Evolutionary conservation across 2,797 vertebrate genomes (phyloP).

Genomic region (Margarornis squamiger): DNA sequence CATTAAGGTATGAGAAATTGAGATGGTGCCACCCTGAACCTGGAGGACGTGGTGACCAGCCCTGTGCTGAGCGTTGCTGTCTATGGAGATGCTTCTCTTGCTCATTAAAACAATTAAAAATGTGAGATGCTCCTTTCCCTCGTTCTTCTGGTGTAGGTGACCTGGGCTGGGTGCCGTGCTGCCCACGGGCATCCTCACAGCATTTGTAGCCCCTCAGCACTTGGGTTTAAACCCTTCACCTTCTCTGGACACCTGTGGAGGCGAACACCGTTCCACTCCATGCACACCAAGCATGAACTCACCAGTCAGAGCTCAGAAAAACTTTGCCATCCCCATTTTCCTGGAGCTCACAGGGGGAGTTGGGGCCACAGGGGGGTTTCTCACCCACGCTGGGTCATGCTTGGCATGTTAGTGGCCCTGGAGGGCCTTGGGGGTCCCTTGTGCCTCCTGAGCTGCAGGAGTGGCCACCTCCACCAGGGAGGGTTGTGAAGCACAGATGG

Average conservation of each 20-base stretch:
- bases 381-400: fast-evolving
- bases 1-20: not conserved
- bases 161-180: fast-evolving
- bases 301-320: fast-evolving
- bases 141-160: fast-evolving
- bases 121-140: not conserved
- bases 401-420: not conserved
- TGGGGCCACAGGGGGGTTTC: fast-evolving
- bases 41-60: not conserved
- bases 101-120: not conserved
- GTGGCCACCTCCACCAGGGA: not conserved
- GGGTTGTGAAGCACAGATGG: not conserved
- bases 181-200: fast-evolving
- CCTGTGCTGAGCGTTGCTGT: not conserved
- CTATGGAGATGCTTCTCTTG: not conserved
- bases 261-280: no score
- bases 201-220: not conserved
- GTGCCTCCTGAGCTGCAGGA: not conserved
- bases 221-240: not conserved
- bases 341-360: fast-evolving
- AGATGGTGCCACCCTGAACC: not conserved
- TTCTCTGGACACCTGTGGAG: fast-evolving
- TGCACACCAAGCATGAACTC: fast-evolving
- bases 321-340: not conserved
- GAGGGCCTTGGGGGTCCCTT: no score